A percentile compares a stretch with the other conserved stretches of the same genome.
Evolutionary conservation across 2,797 vertebrate species (phyloP).

Genomic region (Cacajao melanocephalus): DNA sequence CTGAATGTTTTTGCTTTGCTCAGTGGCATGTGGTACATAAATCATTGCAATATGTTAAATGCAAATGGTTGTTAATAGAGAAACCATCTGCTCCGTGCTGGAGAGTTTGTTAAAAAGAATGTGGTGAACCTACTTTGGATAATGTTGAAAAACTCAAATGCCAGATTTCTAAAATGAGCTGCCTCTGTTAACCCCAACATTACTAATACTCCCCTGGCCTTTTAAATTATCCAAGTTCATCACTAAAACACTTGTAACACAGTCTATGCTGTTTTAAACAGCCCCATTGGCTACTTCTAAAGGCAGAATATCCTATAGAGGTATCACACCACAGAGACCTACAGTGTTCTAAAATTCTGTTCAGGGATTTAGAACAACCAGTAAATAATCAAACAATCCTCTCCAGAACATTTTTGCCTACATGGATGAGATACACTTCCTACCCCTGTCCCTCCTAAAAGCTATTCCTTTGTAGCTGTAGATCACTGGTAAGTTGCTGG

Average conservation of each 20-base stretch:
- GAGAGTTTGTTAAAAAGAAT: constrained; percentile 82
- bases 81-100: constrained; percentile 85
- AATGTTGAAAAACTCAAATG: constrained; percentile 81
- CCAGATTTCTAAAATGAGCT: constrained; percentile 84
- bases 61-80: constrained; percentile 86
- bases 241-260: constrained; percentile 47
- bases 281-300: background rate
- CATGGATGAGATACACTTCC: constrained; percentile 75
- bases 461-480: constrained; percentile 71
- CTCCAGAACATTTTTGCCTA: constrained; percentile 66
- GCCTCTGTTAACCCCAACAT: constrained; percentile 79
- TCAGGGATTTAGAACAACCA: constrained; percentile 69
- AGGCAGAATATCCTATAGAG: background rate
- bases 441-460: constrained; percentile 71
- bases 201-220: constrained; percentile 76
- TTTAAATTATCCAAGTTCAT: constrained; percentile 69
- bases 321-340: background rate
- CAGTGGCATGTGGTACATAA: constrained; percentile 84
- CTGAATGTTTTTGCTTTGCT: constrained; percentile 83
- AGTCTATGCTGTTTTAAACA: background rate
- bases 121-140: constrained; percentile 80
- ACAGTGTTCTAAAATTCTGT: constrained; percentile 47
- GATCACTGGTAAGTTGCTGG: constrained; percentile 71
- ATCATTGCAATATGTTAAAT: constrained; percentile 87
- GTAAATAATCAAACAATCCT: constrained; percentile 75